phyloP scores from a whole-genome alignment of 1,140 invertebrate genomes.

The Zaprionus nigranus region DNA sequence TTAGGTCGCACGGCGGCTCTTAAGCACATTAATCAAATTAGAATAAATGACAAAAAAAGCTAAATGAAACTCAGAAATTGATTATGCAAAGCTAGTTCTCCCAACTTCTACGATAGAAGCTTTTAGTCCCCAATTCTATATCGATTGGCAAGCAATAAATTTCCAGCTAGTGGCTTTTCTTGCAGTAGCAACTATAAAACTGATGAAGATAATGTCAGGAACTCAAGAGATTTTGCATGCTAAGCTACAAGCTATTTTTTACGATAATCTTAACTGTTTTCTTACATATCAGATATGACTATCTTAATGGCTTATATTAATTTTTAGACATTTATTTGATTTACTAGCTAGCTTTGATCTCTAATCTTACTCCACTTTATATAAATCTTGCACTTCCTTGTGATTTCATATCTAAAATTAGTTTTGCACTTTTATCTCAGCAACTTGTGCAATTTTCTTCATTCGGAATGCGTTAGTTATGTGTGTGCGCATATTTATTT shows the following conservation, averaged over 20 bases:
- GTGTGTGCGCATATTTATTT: constrained; percentile 44
- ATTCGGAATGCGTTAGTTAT: constrained; percentile 38
- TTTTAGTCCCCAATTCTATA: background rate
- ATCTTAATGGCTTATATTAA: background rate
- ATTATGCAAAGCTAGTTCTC: constrained; percentile 53
- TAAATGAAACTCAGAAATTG: constrained; percentile 37
- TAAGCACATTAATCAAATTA: constrained; percentile 50
- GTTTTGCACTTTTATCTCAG: constrained; percentile 12
- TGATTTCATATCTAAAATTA: constrained; percentile 12
- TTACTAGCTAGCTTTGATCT: background rate
- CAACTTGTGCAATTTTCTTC: constrained; percentile 4
- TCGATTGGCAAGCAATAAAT: background rate
- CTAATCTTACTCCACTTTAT: background rate
- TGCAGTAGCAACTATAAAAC: constrained; percentile 11
- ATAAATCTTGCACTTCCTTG: background rate
- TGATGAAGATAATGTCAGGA: background rate
- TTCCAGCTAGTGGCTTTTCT: background rate
- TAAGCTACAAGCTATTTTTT: background rate
- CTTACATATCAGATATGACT: background rate
- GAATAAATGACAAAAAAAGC: constrained; percentile 22
- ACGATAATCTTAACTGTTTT: background rate
- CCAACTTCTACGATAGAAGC: background rate
- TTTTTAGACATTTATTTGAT: background rate
- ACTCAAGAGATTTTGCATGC: background rate
- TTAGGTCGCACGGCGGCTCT: constrained; percentile 25